Base-by-base conservation (phyloP, 2,888 invertebrate genomes). In the Rhodophaea formosa region DNA sequence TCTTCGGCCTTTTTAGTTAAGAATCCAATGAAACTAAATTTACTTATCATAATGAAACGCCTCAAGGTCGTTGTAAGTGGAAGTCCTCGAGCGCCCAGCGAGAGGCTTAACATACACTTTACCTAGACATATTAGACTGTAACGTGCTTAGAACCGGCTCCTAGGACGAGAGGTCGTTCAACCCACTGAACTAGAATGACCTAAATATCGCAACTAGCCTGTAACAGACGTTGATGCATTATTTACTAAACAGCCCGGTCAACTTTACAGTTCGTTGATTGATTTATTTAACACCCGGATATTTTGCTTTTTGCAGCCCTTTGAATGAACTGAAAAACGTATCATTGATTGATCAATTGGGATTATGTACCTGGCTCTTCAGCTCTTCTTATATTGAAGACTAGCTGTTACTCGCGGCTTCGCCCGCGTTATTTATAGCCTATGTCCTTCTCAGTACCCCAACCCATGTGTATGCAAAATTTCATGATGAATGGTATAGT, bases 171-270 rank as follows among this genome's bases (percentile, higher is more conserved):
- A 83, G 82, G 81, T 72, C 79, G 75, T 80, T 83, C 80, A 82
- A 83, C 80, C 69, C 79, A 79, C 71, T 84, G 82, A 82, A 84
- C 80, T 84, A 84, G 81, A 83, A 81, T 84, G 84, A 84, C 86
- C 85, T 71, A 84, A 81, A 85, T 86, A 81, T 79, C 74, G 77
- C 77, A 80, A 82, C 79, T 77, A 80, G 70, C 68, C 67, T 67
- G 70, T 65, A 66, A 69, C 66, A 70, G 66, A 71, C 65, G 67
- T 66, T 63, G 65, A 68, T 69, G 64, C 65, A 67, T 67, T 68
- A 70, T 57, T 54, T 54, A 45, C 15, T 45, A 43, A 32, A 44
- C 14, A 35, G 14, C 17, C 16, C 16, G 17, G n/a, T 42, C 46
- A 53, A 8, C n/a, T 35, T 57, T 43, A 47, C 53, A 14, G 14